Evolutionary conservation across 2,888 invertebrate species (phyloP), one percentile per base, ranked within the genome.

Genomic region (Chrysolina americana): DNA sequence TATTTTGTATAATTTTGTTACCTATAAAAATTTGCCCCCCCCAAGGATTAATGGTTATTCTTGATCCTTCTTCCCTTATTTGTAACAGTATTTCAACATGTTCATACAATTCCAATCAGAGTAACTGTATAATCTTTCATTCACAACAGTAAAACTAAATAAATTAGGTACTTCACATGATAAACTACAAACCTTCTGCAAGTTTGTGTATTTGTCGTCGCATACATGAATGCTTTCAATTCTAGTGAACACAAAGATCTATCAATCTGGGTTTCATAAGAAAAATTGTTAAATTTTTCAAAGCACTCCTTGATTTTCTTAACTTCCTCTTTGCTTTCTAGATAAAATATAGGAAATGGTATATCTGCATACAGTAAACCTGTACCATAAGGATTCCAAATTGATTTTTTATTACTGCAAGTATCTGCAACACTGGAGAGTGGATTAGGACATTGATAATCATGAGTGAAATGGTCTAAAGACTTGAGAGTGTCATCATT

Each of bases 161-260:
- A 36, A 6, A 36, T 36, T 36, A 36, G 36, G 28, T 3, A 36
- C 4, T 6, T 36, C n/a, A 5, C 23, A n/a, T n/a, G 41, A 50
- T 23, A 63, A 9, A 64, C 44, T 62, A 66, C 74, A 62, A 74
- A 81, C 82, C 83, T 74, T 77, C 74, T 75, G 86, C 98, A 98
- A 0, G 96, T 94, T 80, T 93, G 93, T 2, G 95, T 93, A 86
- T 95, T 93, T 0, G 95, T 93, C 1, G 98, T 96, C 1, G 95
- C 97, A 87, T 92, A 94, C 98, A 98, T 98, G 82, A 95, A 95
- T 0, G 95, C 92, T 78, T 92, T 92, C 81, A 98, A 89, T 88
- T 98, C 94, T 1, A 97, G 89, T n/a, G 97, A 94, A 87, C 98
- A 98, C 50, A 98, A 88, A 0, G 97, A 94, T 78, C 93, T 89